Evolutionary conservation across 2,888 invertebrate genomes (phyloP), one percentile per base, ranked within the genome.

Genomic region (Bursaphelenchus okinawaensis): DNA sequence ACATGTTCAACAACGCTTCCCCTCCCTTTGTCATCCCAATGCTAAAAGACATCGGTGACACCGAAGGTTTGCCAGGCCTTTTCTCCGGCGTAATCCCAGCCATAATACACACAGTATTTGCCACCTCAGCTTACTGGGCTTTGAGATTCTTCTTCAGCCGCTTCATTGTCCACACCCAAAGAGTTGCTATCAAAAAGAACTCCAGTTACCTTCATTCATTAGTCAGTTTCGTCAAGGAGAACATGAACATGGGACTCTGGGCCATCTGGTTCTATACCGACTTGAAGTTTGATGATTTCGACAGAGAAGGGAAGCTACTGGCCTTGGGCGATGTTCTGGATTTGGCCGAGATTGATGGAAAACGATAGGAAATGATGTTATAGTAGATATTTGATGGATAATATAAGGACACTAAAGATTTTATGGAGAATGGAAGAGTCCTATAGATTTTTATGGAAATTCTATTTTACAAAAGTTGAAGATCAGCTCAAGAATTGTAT

Each of bases 1-100:
- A 93, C 85, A 88, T 94, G 70, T 94, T 94, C 7, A 88, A 90
- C 77, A 94, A 95, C 86, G 88, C 88, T 62, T 87, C 89, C 79
- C 94, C 92, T 83, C 84, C 80, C 88, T 40, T 58, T 12, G 69
- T 67, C 23, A 67, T 68, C 22, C 56, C 74, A 23, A 62, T 62
- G 7, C 85, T 93, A 70, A 84, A 85, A 58, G 89, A 91, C 79
- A 90, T 95, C 70, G 93, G 91, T 83, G 87, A 85, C 77, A 90
- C 90, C 79, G 91, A 93, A 81, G 95, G 95, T 40, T 85, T 93
- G 60, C 82, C 86, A 22, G 95, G 95, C 31, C 84, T 84, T 69
- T 85, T 85, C 80, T 88, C 90, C 73, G 95, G 95, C 22, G 84
- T 95, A 54, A 84, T 92, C 61, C 94, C 95, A 0, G 89, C 92